Evolutionary conservation across 92 coral and sea anemone species (phyloP).

Genomic region (Paramuricea clavata): DNA sequence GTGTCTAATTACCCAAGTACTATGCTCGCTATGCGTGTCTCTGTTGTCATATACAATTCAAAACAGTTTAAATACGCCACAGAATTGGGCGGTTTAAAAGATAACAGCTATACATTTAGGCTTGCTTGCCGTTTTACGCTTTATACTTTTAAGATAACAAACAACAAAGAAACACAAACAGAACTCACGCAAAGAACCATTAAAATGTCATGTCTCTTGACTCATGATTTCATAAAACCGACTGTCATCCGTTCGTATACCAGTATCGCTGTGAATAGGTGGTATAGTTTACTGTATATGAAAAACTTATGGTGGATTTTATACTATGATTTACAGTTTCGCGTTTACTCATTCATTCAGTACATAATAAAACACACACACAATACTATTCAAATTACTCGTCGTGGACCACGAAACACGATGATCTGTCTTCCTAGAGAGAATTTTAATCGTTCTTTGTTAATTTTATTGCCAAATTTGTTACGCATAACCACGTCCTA

Average conservation of each 20-base stretch:
- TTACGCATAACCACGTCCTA: neutral
- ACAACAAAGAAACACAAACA: neutral
- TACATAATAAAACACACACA: no score
- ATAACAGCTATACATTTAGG: neutral
- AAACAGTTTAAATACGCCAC: neutral
- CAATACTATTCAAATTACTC: no score
- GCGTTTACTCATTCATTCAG: no score
- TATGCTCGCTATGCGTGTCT: neutral
- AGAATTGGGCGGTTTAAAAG: neutral
- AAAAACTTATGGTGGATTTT: no score
- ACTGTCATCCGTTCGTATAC: no score
- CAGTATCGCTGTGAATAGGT: no score
- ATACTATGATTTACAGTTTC: no score
- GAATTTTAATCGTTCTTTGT: neutral
- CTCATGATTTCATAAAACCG: no score
- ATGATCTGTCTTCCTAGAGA: no score
- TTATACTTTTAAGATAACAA: neutral
- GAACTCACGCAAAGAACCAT: neutral
- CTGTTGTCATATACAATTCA: neutral
- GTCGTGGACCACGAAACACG: no score
- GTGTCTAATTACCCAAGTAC: constrained; percentile 2
- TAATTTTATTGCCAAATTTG: neutral
- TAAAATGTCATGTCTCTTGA: neutral
- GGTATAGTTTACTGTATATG: no score
- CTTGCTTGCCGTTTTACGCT: neutral